phyloP scores from a whole-genome alignment of 2,797 vertebrate species.

The Microctenopoma stevenorrisi region DNA sequence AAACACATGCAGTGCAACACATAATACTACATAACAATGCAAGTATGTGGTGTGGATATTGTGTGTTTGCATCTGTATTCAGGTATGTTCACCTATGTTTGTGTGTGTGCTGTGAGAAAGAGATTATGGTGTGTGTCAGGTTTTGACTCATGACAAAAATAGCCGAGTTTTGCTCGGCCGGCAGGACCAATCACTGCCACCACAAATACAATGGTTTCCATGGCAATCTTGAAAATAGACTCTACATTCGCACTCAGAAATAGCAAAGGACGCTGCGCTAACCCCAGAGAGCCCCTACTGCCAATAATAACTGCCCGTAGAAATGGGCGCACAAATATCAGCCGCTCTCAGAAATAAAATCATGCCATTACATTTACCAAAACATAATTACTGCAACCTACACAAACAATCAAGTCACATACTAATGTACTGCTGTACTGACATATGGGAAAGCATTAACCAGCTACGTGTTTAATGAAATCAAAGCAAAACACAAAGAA shows the following conservation, averaged over 20 bases:
- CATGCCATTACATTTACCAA: slow-evolving; percentile 59
- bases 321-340: slow-evolving; percentile 53
- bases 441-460: slow-evolving; percentile 50
- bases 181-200: slow-evolving; percentile 85
- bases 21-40: slow-evolving; percentile 10
- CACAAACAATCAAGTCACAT: slow-evolving; percentile 64
- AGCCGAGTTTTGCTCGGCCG: slow-evolving; percentile 82
- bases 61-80: slow-evolving; percentile 48
- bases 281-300: slow-evolving; percentile 72
- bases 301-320: slow-evolving; percentile 75
- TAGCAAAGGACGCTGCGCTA: slow-evolving; percentile 78
- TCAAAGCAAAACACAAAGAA: slow-evolving; percentile 38
- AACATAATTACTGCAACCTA: slow-evolving; percentile 68
- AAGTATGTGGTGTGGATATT: slow-evolving; percentile 22
- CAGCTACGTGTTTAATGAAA: slow-evolving; percentile 44
- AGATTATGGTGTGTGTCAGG: slow-evolving; percentile 60
- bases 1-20: slow-evolving; percentile 31
- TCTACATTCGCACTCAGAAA: slow-evolving; percentile 80
- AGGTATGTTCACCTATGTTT: slow-evolving; percentile 32
- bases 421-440: slow-evolving; percentile 43
- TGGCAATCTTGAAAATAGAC: slow-evolving; percentile 87
- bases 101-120: slow-evolving; percentile 9
- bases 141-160: slow-evolving; percentile 87
- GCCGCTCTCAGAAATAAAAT: slow-evolving; percentile 59
- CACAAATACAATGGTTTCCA: slow-evolving; percentile 89